Evolutionary conservation across 1,140 invertebrate species (phyloP).

Genomic region (Drosophila malerkotliana): DNA sequence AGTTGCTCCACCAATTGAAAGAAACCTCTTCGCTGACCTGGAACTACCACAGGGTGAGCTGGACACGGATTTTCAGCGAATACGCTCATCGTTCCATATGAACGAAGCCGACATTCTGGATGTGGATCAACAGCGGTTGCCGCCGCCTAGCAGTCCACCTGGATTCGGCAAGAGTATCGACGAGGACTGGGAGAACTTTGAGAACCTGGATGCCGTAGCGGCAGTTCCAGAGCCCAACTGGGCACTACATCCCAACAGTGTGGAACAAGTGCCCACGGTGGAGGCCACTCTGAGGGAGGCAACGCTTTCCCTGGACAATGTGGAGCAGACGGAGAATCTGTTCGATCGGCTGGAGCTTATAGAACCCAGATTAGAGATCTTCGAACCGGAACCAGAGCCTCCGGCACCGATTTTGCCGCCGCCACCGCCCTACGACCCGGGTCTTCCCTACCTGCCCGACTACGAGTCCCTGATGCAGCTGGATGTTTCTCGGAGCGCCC

Average conservation of each 20-base stretch:
- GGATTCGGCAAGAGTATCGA: constrained; percentile 79
- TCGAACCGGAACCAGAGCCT: constrained; percentile 15
- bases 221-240: constrained; percentile 43
- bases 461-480: constrained; percentile 68
- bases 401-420: neutral
- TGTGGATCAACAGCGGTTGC: constrained; percentile 29
- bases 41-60: constrained; percentile 41
- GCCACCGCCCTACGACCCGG: constrained; percentile 58
- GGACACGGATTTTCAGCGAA: constrained; percentile 60
- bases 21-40: constrained; percentile 42
- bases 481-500: constrained; percentile 28
- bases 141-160: constrained; percentile 54
- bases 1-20: constrained; percentile 15
- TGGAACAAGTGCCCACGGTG: constrained; percentile 39
- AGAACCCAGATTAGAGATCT: constrained; percentile 19
- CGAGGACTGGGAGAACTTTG: constrained; percentile 80
- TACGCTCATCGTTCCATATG: constrained; percentile 63
- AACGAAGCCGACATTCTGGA: constrained; percentile 77
- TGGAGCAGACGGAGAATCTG: constrained; percentile 36
- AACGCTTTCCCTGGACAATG: constrained; percentile 26
- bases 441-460: constrained; percentile 49
- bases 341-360: constrained; percentile 54
- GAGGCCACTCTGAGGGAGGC: constrained; percentile 30
- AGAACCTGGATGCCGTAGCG: constrained; percentile 53
- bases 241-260: constrained; percentile 38